Evolutionary conservation across 2,797 vertebrate species (phyloP).

Genomic region (Myotis planiceps): DNA sequence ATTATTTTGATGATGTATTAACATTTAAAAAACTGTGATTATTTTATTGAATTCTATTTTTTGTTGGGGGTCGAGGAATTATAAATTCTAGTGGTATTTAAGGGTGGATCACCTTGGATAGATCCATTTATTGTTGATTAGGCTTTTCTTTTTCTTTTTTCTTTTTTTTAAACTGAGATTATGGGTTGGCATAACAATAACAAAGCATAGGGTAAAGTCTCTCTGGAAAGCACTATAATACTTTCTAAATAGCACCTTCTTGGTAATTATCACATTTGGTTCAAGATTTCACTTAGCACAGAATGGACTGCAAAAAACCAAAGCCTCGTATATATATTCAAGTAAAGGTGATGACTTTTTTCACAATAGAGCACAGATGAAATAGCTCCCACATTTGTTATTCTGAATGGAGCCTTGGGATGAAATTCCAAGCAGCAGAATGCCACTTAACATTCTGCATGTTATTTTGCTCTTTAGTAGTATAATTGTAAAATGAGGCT

Average conservation of each 20-base stretch:
- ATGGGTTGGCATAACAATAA: slow-evolving; percentile 44
- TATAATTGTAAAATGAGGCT: slow-evolving; percentile 81
- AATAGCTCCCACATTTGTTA: slow-evolving; percentile 71
- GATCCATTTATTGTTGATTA: slow-evolving; percentile 6
- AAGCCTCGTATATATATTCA: slow-evolving; percentile 57
- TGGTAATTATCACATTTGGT: slow-evolving; percentile 68
- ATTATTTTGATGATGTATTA: slow-evolving; percentile 53
- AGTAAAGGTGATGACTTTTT: slow-evolving; percentile 75
- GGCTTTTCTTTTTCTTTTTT: slow-evolving; percentile 54
- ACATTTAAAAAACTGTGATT: slow-evolving; percentile 37
- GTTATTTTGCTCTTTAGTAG: slow-evolving; percentile 78
- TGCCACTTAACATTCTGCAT: slow-evolving; percentile 78
- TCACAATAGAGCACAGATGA: slow-evolving; percentile 70
- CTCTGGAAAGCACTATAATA: slow-evolving; percentile 43
- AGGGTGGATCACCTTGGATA: not conserved
- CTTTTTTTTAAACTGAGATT: slow-evolving; percentile 6
- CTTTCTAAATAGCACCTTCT: slow-evolving; percentile 63
- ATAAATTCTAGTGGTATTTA: slow-evolving; percentile 50
- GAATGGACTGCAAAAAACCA: slow-evolving; percentile 57
- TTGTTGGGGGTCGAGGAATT: slow-evolving; percentile 32
- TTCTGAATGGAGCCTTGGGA: slow-evolving; percentile 79
- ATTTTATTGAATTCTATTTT: slow-evolving; percentile 15
- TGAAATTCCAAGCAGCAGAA: slow-evolving; percentile 76
- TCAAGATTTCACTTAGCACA: slow-evolving; percentile 71
- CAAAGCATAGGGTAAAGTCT: not conserved